Evolutionary conservation across 1,140 invertebrate species (phyloP).

Genomic region (Cryptotermes secundus): DNA sequence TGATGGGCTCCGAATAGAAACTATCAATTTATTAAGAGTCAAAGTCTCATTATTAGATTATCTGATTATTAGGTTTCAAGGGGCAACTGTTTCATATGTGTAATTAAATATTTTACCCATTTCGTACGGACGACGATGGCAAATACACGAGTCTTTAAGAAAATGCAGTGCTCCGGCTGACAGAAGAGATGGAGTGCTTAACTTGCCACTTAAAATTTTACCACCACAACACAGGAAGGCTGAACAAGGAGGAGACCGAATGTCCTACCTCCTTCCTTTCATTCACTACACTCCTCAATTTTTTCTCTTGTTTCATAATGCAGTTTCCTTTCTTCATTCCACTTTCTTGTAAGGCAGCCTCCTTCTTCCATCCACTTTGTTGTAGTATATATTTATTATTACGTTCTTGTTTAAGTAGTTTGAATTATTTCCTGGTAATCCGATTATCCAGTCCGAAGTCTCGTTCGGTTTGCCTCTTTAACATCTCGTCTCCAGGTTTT

Average conservation of each 20-base stretch:
- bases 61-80: too few relatives aligned
- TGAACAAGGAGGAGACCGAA: not conserved
- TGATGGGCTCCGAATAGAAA: too few relatives aligned
- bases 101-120: too few relatives aligned
- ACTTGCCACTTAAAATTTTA: not conserved
- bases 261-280: not conserved
- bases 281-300: not conserved
- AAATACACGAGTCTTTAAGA: too few relatives aligned
- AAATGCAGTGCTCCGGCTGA: too few relatives aligned
- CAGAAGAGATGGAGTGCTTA: not conserved
- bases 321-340: not conserved
- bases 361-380: not conserved
- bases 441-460: not conserved
- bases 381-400: constrained; percentile 24
- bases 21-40: too few relatives aligned
- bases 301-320: not conserved
- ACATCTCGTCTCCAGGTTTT: not conserved
- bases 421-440: constrained; percentile 22
- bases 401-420: constrained; percentile 22
- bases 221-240: not conserved
- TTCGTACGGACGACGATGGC: too few relatives aligned
- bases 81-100: too few relatives aligned
- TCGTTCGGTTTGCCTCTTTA: not conserved
- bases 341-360: not conserved
- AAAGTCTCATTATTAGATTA: too few relatives aligned